Conservation (phyloP, 2,113 vertebrate species). For the Percopsis transmontana region DNA sequence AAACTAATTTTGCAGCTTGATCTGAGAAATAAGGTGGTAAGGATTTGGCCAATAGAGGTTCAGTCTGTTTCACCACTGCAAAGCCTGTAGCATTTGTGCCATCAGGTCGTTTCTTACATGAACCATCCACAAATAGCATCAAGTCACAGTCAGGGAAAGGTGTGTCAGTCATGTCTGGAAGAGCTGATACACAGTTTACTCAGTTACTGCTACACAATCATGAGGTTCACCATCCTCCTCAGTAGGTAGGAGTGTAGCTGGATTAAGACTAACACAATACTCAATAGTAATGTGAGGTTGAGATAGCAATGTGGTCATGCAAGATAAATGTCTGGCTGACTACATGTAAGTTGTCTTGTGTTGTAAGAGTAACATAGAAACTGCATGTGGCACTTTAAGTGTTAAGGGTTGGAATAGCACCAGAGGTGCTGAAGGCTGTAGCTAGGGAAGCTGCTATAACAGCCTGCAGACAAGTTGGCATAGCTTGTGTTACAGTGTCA, state of each 20-base stretch:
- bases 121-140: neutral
- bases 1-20: slow-evolving; percentile 20
- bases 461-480: neutral
- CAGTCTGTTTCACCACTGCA: slow-evolving; percentile 9
- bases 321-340: neutral
- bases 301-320: neutral
- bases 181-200: neutral
- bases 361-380: too few species aligned
- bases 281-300: neutral
- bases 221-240: neutral
- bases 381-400: slow-evolving; percentile 13
- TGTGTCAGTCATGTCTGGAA: neutral
- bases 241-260: neutral
- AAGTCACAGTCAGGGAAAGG: neutral
- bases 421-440: neutral
- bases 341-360: neutral
- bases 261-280: neutral
- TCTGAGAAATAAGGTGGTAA: slow-evolving; percentile 5
- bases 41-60: neutral
- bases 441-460: slow-evolving; percentile 1
- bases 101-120: neutral
- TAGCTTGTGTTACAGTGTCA: neutral
- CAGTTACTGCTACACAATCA: neutral
- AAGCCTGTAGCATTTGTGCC: neutral
- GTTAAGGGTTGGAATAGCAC: neutral